phyloP scores from a whole-genome alignment of 2,797 vertebrate genomes.

The Neostethus bicornis region DNA sequence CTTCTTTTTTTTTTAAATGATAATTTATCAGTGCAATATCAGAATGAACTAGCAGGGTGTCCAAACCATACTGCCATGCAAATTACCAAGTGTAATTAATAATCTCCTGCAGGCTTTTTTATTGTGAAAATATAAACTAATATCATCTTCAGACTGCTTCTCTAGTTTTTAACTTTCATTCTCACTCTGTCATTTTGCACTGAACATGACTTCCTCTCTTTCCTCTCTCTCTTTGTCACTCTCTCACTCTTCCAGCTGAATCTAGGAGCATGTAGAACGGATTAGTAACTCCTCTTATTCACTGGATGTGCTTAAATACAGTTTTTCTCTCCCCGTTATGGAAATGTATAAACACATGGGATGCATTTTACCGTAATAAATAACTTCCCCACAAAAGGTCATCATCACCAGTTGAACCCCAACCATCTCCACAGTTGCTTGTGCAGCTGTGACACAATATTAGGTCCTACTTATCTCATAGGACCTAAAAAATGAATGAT shows the following conservation, averaged over 20 bases:
- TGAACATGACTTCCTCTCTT: conserved; percentile 33
- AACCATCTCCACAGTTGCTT: conserved; percentile 41
- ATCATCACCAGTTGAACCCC: conserved; percentile 18
- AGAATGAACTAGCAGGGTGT: conserved; percentile 52
- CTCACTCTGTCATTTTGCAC: conserved; percentile 32
- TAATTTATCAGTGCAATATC: conserved; percentile 9
- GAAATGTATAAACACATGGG: conserved; percentile 2
- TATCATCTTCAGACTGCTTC: conserved; percentile 20
- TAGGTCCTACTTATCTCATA: background rate
- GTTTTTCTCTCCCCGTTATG: background rate
- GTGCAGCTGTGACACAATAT: conserved; percentile 36
- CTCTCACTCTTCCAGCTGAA: conserved; percentile 17
- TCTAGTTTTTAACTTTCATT: conserved; percentile 48
- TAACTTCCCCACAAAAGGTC: conserved; percentile 39
- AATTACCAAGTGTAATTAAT: conserved; percentile 13
- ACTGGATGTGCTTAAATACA: background rate
- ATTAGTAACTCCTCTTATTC: conserved; percentile 5
- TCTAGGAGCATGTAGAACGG: conserved; percentile 9
- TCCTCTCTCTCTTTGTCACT: background rate
- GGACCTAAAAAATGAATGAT: no score
- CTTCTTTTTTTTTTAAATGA: no score
- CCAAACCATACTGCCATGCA: conserved; percentile 11
- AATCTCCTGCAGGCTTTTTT: background rate
- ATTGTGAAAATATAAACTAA: conserved; percentile 9
- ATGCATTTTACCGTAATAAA: conserved; percentile 10